These are phyloP conservation scores for Pristionchus entomophagus DNA, from an alignment of 2,888 invertebrate species.

Conservation along the genomic window DNA sequence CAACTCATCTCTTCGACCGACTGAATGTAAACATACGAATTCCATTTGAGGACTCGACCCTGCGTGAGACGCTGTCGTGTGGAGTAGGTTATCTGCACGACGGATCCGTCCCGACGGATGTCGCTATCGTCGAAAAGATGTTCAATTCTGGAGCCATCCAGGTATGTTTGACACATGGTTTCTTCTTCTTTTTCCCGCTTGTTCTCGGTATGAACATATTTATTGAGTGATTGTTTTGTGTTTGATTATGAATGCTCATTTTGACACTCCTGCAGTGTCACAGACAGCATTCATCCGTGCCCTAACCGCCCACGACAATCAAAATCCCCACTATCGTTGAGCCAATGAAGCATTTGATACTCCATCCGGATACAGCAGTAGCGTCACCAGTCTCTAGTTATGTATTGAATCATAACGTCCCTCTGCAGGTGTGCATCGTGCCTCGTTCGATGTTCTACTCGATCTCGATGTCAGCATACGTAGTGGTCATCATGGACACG, in stretches of 20 bases:
- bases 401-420: too few relatives aligned
- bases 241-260: not conserved
- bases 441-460: slow-evolving; percentile 94
- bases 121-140: slow-evolving; percentile 91
- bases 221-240: too few relatives aligned
- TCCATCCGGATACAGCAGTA: too few relatives aligned
- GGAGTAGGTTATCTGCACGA: slow-evolving; percentile 98
- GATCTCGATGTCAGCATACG: slow-evolving; percentile 88
- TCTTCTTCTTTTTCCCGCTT: too few relatives aligned
- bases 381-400: too few relatives aligned
- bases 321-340: too few relatives aligned
- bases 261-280: too few relatives aligned
- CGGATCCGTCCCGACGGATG: slow-evolving; percentile 89
- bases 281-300: too few relatives aligned
- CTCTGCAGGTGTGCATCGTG: slow-evolving; percentile 88
- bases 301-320: too few relatives aligned
- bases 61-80: slow-evolving; percentile 91
- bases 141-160: slow-evolving; percentile 92
- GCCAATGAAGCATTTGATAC: too few relatives aligned
- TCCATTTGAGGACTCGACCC: slow-evolving; percentile 88
- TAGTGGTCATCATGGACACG: slow-evolving; percentile 97
- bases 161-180: slow-evolving; percentile 60
- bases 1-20: not conserved
- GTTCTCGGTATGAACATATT: not conserved
- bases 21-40: not conserved